Base-by-base conservation (phyloP, 2,113 vertebrate genomes). In the Phoenicopterus ruber region DNA sequence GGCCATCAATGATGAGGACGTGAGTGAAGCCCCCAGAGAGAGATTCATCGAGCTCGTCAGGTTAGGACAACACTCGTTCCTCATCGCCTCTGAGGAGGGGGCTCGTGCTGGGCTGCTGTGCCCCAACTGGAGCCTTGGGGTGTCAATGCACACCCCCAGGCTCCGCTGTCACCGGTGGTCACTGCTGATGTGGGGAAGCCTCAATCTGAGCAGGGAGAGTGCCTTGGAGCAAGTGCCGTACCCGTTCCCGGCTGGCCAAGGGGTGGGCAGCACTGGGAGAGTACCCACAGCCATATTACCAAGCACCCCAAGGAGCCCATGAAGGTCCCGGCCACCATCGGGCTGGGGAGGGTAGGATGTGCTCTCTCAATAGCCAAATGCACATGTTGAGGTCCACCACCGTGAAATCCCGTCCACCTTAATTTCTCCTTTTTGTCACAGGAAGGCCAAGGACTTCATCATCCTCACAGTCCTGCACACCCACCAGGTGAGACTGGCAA, bases 31-130 rank as follows among this genome's bases (percentile, higher is more conserved):
- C 90, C 98, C 99, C 97, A 98, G 99, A 94, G 99, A 99, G 98
- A 99, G 99, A 98, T 98, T 99, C 99, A 99, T 99, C 98, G 99
- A 99, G 98, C 99, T 99, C 96, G 98, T 99, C 98, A 99, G 99
- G 99, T 99, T 99, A 96, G 96, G 82, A 87, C 49, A 52, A 73
- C 55, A 7, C 47, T 84, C 6, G 3, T 91, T 65, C 70, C 24
- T 65, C 54, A 26, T 71, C 3, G 0, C 26, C 59, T 32, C 44
- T 2, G 3, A 34, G 84, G 47, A 83, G 34, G 31, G 28, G 32
- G 57, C 66, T 88, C 4, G 0, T 17, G 32, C 61, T 9, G 5
- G 40, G 61, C 85, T 74, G 49, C 67, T 91, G 71, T 72, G 80
- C 38, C 62, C 7, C 0, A 1, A 1, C 42, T 7, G 1, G 44